Percentiles rank a stretch among this genome's conserved stretches.
These are phyloP conservation scores for Amiota mariae DNA, from an alignment of 2,888 invertebrate genomes.

Conservation along the genomic window DNA sequence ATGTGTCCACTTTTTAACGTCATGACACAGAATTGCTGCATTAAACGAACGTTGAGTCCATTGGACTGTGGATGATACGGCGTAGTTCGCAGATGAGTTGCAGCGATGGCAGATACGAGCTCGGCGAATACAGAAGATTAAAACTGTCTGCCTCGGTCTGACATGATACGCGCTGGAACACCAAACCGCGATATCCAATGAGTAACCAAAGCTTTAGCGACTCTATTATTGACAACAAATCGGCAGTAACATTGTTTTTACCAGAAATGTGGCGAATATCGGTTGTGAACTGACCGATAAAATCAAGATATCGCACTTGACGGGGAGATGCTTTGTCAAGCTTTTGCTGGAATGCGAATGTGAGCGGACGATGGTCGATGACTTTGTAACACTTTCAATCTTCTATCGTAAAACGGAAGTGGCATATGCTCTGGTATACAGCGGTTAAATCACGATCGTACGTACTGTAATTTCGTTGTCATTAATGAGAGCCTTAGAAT, in stretches of 20 bases:
- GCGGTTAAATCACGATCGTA: too few relatives aligned
- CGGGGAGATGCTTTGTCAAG: constrained; percentile 1
- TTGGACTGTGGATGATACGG: constrained; percentile 39
- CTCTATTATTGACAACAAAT: constrained; percentile 19
- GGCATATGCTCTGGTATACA: too few relatives aligned
- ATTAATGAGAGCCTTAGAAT: too few relatives aligned
- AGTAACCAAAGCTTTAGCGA: constrained; percentile 59
- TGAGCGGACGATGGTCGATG: too few relatives aligned
- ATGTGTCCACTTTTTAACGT: constrained; percentile 29
- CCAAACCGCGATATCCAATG: constrained; percentile 73
- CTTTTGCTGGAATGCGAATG: neutral
- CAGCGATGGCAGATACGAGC: constrained; percentile 44
- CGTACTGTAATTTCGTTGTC: too few relatives aligned
- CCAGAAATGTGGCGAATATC: constrained; percentile 40
- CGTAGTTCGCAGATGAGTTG: constrained; percentile 37
- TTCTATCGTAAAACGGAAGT: too few relatives aligned
- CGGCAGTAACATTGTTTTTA: constrained; percentile 28
- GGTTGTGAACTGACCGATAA: constrained; percentile 36
- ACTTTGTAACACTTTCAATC: too few relatives aligned
- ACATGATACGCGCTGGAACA: constrained; percentile 66
- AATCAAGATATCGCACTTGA: constrained; percentile 35
- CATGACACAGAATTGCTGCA: constrained; percentile 34
- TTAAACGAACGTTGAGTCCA: too few relatives aligned
- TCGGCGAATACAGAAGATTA: constrained; percentile 60
- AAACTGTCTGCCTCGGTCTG: constrained; percentile 70